Evolutionary conservation across 2,888 invertebrate species (phyloP).

Genomic region (Limnephilus rhombicus): DNA sequence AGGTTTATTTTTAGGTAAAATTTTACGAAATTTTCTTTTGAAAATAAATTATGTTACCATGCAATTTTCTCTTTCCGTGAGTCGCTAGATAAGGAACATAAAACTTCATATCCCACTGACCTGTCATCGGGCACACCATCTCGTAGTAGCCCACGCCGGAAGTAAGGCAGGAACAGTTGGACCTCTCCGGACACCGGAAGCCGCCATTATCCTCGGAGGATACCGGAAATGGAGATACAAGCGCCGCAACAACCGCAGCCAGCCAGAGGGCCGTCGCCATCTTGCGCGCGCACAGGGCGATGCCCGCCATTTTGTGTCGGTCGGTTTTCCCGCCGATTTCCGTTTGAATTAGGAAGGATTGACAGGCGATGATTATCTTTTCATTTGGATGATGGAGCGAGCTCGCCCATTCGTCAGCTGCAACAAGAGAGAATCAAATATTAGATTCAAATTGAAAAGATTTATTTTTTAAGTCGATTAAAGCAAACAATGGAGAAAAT

Average conservation of each 20-base stretch:
- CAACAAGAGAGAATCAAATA: not conserved
- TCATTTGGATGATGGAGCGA: not conserved
- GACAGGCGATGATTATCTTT: not conserved
- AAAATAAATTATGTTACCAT: not conserved
- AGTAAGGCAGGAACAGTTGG: conserved; percentile 60
- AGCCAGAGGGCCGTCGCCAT: conserved; percentile 55
- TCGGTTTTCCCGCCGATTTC: conserved; percentile 22
- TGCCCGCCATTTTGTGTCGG: conserved; percentile 53
- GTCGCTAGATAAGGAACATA: conserved; percentile 39
- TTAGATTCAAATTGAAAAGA: not conserved
- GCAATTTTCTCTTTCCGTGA: conserved; percentile 5
- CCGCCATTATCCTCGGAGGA: conserved; percentile 48
- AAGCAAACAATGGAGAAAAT: not conserved
- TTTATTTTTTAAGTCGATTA: not conserved
- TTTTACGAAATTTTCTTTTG: not conserved
- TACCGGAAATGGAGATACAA: conserved; percentile 56
- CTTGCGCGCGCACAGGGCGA: conserved; percentile 40
- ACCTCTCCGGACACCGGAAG: conserved; percentile 55
- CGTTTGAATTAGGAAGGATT: conserved; percentile 38
- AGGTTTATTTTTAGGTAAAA: not conserved
- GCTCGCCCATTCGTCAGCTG: not conserved
- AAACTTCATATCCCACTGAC: conserved; percentile 49
- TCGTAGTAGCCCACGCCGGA: conserved; percentile 53
- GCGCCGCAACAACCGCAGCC: conserved; percentile 51
- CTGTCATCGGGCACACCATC: conserved; percentile 56